Base-by-base conservation (phyloP, 1,140 invertebrate species). In the Drosophila ohnishii region DNA sequence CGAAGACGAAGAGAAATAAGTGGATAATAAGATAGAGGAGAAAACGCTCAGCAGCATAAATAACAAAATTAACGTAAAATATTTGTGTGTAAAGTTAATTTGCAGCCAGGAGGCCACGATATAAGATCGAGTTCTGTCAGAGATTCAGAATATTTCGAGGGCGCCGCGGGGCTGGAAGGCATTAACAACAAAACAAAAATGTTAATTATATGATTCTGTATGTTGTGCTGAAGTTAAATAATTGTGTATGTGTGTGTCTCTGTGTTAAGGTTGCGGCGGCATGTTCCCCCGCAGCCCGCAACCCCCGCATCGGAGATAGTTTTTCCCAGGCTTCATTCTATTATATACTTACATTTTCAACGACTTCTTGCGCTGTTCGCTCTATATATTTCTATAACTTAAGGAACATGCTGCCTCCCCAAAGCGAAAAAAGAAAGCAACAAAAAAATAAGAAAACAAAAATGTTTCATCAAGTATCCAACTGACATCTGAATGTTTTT, bases 151-250 rank as follows among this genome's bases (percentile, higher is more conserved):
- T 56, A 53, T 53, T 51, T 7, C 19, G 19, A 22, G 44, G 42
- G 60, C 25, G 55, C 42, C 11, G 3, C 25, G 42, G 51, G 42
- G 65, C 51, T 71, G 62, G 30, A 22, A 34, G 32, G 56, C 57
- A 32, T 50, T 50, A 50, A 32, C 48, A 47, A 50, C 50, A 44
- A 64, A 16, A 60, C 69, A 71, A 70, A 48, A 50, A 87, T 80
- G 76, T 88, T 87, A 88, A 79, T 87, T 88, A 88, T 66, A 51
- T 75, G 81, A 88, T 87, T 87, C 83, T 87, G 84, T 88, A 88
- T 87, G 83, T 87, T 87, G 83, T 87, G 72, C 84, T 67, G 80
- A 86, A 82, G 75, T 83, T 88, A 87, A 73, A 83, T 87, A 86
- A 53, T 53, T 82, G 74, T 82, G 78, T 78, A 71, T 75, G 71